Evolutionary conservation across 2,113 vertebrate species (phyloP).

Genomic region (Corythaixoides concolor): DNA sequence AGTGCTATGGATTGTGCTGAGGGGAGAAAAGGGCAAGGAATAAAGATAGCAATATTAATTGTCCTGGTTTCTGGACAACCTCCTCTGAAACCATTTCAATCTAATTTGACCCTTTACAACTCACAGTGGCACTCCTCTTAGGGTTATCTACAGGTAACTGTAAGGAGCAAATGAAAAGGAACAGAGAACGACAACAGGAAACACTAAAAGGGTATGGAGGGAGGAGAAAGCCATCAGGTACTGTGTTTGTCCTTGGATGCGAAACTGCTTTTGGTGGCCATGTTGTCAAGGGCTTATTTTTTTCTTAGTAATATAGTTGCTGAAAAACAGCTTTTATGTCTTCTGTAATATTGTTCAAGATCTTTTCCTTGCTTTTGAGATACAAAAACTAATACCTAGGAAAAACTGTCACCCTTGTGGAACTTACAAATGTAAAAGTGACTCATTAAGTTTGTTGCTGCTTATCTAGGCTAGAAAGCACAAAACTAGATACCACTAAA

Average conservation of each 20-base stretch:
- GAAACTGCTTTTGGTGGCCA: background rate
- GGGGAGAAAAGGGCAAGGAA: background rate
- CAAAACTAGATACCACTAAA: background rate
- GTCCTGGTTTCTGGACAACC: background rate
- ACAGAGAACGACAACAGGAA: background rate
- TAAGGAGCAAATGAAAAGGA: background rate
- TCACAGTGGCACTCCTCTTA: background rate
- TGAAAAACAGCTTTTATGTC: background rate
- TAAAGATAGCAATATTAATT: background rate
- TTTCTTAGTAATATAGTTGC: background rate
- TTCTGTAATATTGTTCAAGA: background rate
- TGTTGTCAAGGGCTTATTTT: background rate
- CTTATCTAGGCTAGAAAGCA: background rate
- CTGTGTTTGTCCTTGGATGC: background rate
- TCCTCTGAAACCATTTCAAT: background rate
- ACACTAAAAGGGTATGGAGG: fast-evolving
- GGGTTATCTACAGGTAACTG: background rate
- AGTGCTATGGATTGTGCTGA: background rate
- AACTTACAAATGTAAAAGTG: background rate
- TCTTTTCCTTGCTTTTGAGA: background rate
- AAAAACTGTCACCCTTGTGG: background rate
- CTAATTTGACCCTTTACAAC: background rate
- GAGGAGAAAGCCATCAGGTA: background rate
- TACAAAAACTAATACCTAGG: background rate
- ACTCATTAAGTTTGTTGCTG: background rate